These are phyloP conservation scores for Rachycentron canadum DNA, from an alignment of 2,797 vertebrate species.

Conservation along the genomic window DNA sequence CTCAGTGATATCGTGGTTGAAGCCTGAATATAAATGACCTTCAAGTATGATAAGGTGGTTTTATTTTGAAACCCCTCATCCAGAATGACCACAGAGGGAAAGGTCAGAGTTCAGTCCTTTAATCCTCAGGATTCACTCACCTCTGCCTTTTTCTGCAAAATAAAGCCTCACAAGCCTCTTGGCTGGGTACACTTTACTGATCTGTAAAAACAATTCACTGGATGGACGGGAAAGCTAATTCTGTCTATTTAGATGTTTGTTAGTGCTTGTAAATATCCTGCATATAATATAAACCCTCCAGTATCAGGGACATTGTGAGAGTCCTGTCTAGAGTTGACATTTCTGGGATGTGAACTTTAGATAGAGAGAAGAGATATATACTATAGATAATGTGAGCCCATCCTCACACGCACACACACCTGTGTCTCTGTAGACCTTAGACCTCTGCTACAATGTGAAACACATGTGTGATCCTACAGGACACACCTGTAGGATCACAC, in stretches of 20 bases:
- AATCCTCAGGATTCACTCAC: background rate
- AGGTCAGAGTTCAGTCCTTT: background rate
- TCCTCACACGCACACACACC: slow-evolving; percentile 32
- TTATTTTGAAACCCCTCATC: background rate
- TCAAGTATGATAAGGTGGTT: background rate
- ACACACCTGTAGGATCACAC: slow-evolving; percentile 10
- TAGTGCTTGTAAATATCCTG: background rate
- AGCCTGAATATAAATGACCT: background rate
- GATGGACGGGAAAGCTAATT: background rate
- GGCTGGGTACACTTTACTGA: background rate
- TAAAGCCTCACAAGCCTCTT: background rate
- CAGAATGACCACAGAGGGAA: background rate
- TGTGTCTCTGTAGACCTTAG: slow-evolving; percentile 14
- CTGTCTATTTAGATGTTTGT: background rate
- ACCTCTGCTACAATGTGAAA: slow-evolving; percentile 35
- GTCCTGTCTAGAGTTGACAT: slow-evolving; percentile 6
- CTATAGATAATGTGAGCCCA: background rate
- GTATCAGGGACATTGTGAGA: background rate
- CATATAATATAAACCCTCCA: background rate
- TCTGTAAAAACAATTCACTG: background rate
- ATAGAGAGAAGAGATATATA: slow-evolving; percentile 11
- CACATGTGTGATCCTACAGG: slow-evolving; percentile 35
- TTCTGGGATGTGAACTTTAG: slow-evolving; percentile 8
- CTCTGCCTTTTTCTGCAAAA: background rate
- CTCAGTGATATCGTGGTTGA: background rate